Base-by-base conservation (phyloP, 2,888 invertebrate genomes). In the Coronaproctus castanopsis region DNA sequence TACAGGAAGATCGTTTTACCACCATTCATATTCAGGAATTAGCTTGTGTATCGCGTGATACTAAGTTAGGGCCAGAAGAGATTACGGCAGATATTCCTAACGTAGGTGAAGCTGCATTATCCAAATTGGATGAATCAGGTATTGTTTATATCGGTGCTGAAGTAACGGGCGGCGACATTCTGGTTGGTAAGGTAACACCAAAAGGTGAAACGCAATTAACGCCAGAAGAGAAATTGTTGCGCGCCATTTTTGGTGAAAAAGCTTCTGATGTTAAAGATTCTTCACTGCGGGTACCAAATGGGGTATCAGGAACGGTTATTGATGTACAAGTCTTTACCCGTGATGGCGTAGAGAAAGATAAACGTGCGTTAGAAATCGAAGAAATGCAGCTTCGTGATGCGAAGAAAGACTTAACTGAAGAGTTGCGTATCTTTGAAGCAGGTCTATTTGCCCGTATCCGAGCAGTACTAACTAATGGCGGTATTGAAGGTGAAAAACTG, bases 11-110 rank as follows among this genome's bases (percentile, higher is more conserved):
- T 54, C 3, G n/a, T 3, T 63, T 63, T 55, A 63, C 61, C 48
- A 54, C 61, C 10, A 54, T 63, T 8, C 61, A 62, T 57, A 63
- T 63, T 21, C 23, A 62, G 36, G 62, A 62, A 56, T 56, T 55
- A 20, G n/a, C 48, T n/a, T 2, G 14, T 23, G 53, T 53, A 1
- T 50, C 21, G n/a, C 2, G 54, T 3, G 55, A 62, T 52, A 62
- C 60, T 18, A 51, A 55, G n/a, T 24, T 55, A 48, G 62, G 62
- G 1, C 1, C 52, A n/a, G 62, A 62, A 58, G 53, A 61, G 54
- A 48, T 62, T 3, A 58, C 61, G 2, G 0, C 10, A 18, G 62
- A 54, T 51, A 61, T 61, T 1, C 61, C 61, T 36, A 52, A 55
- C 53, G 51, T 55, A 22, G 21, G 49, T 51, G 60, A 58, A 20